phyloP scores from a whole-genome alignment of 1,140 invertebrate species.

The Mesaphorura yosii region DNA sequence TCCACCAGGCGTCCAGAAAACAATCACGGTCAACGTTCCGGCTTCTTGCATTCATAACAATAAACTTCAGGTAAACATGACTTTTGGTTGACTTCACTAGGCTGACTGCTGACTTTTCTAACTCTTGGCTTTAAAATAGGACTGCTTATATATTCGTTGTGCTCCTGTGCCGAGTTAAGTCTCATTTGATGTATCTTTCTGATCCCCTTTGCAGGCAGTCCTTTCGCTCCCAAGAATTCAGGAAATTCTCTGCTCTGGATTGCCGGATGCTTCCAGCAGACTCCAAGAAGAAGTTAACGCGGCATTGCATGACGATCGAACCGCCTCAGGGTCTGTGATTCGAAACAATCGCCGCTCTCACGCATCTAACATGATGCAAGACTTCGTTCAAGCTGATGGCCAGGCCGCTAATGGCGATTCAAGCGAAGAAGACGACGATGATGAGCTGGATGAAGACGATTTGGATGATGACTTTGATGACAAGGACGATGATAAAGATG shows the following conservation, averaged over 20 bases:
- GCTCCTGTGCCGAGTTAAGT: too few species aligned
- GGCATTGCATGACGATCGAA: conserved; percentile 45
- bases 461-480: conserved; percentile 63
- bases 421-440: conserved; percentile 53
- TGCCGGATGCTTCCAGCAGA: conserved; percentile 59
- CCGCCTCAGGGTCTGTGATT: conserved; percentile 34
- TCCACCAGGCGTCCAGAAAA: conserved; percentile 49
- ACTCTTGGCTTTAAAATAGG: neutral
- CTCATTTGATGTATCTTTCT: too few species aligned
- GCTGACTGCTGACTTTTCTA: too few species aligned
- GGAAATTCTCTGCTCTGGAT: conserved; percentile 68
- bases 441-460: conserved; percentile 61
- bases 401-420: conserved; percentile 61
- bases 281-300: conserved; percentile 77
- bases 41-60: conserved; percentile 55
- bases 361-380: conserved; percentile 12
- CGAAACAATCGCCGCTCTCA: conserved; percentile 18
- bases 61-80: conserved; percentile 23
- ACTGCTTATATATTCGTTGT: neutral
- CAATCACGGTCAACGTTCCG: conserved; percentile 69
- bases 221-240: conserved; percentile 72
- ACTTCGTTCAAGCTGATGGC: conserved; percentile 52
- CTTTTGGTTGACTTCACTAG: too few species aligned
- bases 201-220: conserved; percentile 34
- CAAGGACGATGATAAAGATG: conserved; percentile 45